Evolutionary conservation across 1,140 invertebrate species (phyloP).

Genomic region (Chionoecetes opilio): DNA sequence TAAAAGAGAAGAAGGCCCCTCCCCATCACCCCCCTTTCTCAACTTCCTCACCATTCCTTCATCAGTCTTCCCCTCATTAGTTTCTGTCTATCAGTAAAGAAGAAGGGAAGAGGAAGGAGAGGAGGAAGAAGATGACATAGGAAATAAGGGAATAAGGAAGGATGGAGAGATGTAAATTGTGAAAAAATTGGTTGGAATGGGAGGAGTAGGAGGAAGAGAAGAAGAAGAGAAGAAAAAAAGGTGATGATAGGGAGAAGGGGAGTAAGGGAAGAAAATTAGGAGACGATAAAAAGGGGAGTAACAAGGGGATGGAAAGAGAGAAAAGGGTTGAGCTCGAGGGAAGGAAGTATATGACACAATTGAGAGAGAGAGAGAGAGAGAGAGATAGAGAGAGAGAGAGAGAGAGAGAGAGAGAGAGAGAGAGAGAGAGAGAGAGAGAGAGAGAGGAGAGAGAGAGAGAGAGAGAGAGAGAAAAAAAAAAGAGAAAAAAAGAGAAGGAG

Average conservation of each 20-base stretch:
- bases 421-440: neutral
- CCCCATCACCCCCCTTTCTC: neutral
- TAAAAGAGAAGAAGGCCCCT: neutral
- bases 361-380: neutral
- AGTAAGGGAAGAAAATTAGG: too few species aligned
- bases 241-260: neutral
- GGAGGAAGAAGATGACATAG: neutral
- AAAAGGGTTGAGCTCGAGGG: too few species aligned
- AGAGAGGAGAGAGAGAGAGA: slow-evolving; percentile 1
- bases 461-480: neutral
- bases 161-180: neutral
- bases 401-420: neutral
- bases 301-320: neutral
- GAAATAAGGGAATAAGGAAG: neutral
- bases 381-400: neutral
- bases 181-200: neutral
- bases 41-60: neutral
- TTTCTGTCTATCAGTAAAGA: neutral
- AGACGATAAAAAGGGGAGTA: neutral
- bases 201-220: neutral
- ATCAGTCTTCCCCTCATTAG: neutral
- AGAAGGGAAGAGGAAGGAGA: neutral
- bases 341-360: too few species aligned
- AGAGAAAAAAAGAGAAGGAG: slow-evolving; percentile 44
- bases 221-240: neutral